Percentiles rank a stretch among this genome's conserved stretches.
These are phyloP conservation scores for Sebastolobus altivelis DNA, from an alignment of 2,797 vertebrate species.

Conservation along the genomic window DNA sequence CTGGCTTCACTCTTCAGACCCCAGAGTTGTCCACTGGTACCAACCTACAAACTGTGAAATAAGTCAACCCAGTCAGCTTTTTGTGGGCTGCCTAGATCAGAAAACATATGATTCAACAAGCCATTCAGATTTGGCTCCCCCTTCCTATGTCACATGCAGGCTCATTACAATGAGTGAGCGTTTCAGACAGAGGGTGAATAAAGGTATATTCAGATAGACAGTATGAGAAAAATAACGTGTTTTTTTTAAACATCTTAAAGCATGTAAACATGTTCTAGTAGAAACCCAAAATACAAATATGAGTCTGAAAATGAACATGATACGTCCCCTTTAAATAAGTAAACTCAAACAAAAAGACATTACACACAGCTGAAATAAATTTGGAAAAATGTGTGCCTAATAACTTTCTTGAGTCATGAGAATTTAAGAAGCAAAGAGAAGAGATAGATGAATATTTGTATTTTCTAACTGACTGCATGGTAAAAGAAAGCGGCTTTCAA, in stretches of 20 bases:
- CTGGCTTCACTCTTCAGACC: too few relatives aligned
- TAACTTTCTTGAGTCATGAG: background rate
- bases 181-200: background rate
- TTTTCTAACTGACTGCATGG: conserved; percentile 12
- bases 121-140: too few relatives aligned
- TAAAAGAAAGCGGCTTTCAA: conserved; percentile 37
- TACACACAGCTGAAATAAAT: background rate
- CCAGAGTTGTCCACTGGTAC: too few relatives aligned
- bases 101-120: too few relatives aligned
- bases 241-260: background rate
- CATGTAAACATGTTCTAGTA: background rate
- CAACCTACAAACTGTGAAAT: too few relatives aligned
- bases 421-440: background rate
- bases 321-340: background rate
- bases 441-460: background rate
- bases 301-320: too few relatives aligned
- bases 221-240: background rate
- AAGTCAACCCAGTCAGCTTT: too few relatives aligned
- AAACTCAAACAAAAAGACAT: background rate
- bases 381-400: background rate
- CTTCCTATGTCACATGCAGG: too few relatives aligned
- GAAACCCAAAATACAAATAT: background rate
- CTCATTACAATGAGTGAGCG: too few relatives aligned
- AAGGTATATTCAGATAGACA: background rate
- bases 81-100: too few relatives aligned